phyloP scores from a whole-genome alignment of 2,888 invertebrate genomes.

The Eutolmus rufibarbis region DNA sequence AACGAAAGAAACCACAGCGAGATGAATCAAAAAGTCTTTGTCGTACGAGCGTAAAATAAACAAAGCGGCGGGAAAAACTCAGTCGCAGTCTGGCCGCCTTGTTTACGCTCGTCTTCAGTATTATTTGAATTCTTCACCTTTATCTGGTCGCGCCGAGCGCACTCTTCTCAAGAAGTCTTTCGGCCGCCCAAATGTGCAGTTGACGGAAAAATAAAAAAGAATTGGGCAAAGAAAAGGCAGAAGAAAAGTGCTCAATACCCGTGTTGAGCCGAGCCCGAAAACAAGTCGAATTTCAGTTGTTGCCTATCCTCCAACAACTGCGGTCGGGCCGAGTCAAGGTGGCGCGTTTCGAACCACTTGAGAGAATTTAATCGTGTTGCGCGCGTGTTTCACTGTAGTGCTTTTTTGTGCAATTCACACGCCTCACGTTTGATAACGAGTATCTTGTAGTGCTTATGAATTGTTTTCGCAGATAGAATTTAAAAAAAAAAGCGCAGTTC shows the following conservation, averaged over 20 bases:
- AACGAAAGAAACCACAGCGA: neutral
- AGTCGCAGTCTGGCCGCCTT: neutral
- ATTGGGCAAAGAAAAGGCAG: neutral
- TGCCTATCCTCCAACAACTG: conserved; percentile 37
- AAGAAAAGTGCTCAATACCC: conserved; percentile 21
- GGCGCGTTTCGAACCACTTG: neutral
- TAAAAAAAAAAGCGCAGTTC: neutral
- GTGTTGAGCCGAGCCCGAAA: neutral
- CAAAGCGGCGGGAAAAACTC: conserved; percentile 28
- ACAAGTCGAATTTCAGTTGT: conserved; percentile 37
- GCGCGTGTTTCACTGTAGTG: neutral
- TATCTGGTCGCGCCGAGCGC: neutral
- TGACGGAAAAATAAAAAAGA: conserved; percentile 9
- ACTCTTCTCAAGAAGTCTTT: neutral
- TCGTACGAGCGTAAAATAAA: conserved; percentile 10
- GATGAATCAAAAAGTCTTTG: neutral
- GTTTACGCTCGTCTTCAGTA: conserved; percentile 8
- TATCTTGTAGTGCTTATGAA: neutral
- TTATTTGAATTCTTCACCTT: neutral
- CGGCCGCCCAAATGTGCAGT: conserved; percentile 7
- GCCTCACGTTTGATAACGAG: neutral
- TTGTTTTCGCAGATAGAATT: neutral
- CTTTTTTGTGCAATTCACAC: neutral
- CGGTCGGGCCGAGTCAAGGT: neutral
- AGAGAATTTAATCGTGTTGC: neutral